Conservation (phyloP, 30 jellyfish, hydroid and myxozoan genomes). For the Aurelia sp. region DNA sequence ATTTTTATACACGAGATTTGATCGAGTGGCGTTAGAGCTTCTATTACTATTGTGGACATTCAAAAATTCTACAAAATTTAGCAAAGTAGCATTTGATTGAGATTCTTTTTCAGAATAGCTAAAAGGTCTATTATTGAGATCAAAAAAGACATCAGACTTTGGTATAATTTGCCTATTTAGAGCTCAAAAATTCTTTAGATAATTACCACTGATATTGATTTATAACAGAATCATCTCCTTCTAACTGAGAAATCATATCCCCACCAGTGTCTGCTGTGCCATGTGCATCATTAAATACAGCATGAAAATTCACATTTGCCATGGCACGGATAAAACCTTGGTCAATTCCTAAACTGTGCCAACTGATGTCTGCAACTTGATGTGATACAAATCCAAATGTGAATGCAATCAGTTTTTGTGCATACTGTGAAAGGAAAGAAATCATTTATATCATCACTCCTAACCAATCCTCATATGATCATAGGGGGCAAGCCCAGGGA, state of each 20-base stretch:
- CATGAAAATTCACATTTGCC: conserved; percentile 90
- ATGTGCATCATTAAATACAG: conserved; percentile 82
- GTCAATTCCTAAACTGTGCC: conserved; percentile 96
- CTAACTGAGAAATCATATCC: conserved; percentile 86
- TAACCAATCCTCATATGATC: no score
- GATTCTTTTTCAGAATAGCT: no score
- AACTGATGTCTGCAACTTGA: conserved; percentile 92
- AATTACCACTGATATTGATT: conserved; percentile 71
- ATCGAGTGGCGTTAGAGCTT: no score
- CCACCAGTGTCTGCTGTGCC: conserved; percentile 92
- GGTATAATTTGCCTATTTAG: background rate
- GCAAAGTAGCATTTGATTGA: no score
- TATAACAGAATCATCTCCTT: conserved; percentile 77
- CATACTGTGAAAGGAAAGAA: conserved; percentile 61
- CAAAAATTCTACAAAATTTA: no score
- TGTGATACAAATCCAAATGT: conserved; percentile 90
- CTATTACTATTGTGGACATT: no score
- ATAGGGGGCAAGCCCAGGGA: no score
- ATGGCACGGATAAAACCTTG: conserved; percentile 93
- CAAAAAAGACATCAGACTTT: no score
- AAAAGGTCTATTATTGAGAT: no score
- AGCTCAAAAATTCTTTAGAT: background rate
- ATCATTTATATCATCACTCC: no score
- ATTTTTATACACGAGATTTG: no score
- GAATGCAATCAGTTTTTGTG: conserved; percentile 93